Evolutionary conservation across 2,888 invertebrate genomes (phyloP), one percentile per base, ranked within the genome.

Genomic region (Parnassius orleans): DNA sequence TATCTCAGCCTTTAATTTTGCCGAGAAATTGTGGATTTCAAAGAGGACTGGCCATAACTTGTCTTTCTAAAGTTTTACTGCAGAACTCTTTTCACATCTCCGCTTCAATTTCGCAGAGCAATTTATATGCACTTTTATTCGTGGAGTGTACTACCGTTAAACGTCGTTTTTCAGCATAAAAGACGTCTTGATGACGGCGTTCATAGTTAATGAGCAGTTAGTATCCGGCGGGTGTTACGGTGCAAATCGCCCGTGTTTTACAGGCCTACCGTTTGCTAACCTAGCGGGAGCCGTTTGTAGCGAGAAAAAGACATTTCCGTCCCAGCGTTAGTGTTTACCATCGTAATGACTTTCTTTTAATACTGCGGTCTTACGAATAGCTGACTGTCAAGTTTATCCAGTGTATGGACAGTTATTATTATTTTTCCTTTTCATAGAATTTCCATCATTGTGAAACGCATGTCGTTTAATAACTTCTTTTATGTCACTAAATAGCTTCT

Each of bases 101-200:
- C 77, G 85, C 80, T 87, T 86, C 86, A 87, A 88, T 87, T 87
- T 83, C 75, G 74, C 79, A 76, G 77, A 72, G 89, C 90, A 90
- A 90, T 90, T 91, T 91, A 90, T 89, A 91, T 90, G 90, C 90
- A 89, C 91, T 90, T 90, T 90, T 87, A 87, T 84, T 86, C 81
- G 75, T 72, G 72, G 75, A 81, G 84, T 85, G 87, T 84, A 86
- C 86, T 81, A 82, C 87, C 83, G 82, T 82, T 86, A 81, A 88
- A 83, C 78, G 80, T 71, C 79, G 82, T 86, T 90, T 90, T 90
- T 53, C 84, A 79, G 68, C 79, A 83, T 83, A 87, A 87, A 87
- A 89, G 84, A 86, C 83, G 79, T 82, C 87, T 87, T 90, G 90
- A 90, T 90, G 90, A 90, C 84, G 80, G 74, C 84, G 85, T 90